These are phyloP conservation scores for Drosophila nebulosa DNA, from an alignment of 1,140 invertebrate species.

Conservation along the genomic window DNA sequence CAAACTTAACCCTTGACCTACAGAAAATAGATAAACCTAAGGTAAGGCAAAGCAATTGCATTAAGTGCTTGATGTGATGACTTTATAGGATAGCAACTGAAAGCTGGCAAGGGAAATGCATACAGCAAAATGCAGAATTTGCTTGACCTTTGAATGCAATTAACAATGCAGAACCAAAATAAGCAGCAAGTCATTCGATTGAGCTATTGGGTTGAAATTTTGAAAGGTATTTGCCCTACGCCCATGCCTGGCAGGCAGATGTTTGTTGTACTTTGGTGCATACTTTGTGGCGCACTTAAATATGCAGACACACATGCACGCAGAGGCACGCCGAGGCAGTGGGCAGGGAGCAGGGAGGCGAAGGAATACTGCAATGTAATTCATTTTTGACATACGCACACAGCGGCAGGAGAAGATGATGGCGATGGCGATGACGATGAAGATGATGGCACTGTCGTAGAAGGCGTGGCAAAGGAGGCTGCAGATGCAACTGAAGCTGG, in stretches of 20 bases:
- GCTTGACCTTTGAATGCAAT: too few relatives aligned
- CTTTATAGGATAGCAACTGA: too few relatives aligned
- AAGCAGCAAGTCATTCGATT: too few relatives aligned
- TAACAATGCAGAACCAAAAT: too few relatives aligned
- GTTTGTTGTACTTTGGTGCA: conserved; percentile 73
- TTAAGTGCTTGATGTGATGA: too few relatives aligned
- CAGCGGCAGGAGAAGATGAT: not conserved
- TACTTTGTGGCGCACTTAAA: conserved; percentile 69
- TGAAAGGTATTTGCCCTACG: not conserved
- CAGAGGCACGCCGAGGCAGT: conserved; percentile 3
- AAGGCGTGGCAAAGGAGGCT: not conserved
- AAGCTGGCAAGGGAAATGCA: too few relatives aligned
- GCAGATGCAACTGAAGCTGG: conserved; percentile 27
- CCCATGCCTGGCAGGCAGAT: conserved; percentile 27
- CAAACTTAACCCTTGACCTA: too few relatives aligned
- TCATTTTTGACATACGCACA: conserved; percentile 60
- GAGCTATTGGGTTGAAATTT: too few relatives aligned
- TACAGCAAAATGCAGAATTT: too few relatives aligned
- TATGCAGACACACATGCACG: conserved; percentile 55
- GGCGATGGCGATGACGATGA: not conserved
- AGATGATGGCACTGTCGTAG: not conserved
- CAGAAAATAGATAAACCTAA: too few relatives aligned
- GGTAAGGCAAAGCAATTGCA: too few relatives aligned
- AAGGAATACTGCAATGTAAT: conserved; percentile 62
- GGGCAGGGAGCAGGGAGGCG: not conserved